Evolutionary conservation across 64 coral and sea anemone genomes (phyloP).

Genomic region (Acropora tenuis): DNA sequence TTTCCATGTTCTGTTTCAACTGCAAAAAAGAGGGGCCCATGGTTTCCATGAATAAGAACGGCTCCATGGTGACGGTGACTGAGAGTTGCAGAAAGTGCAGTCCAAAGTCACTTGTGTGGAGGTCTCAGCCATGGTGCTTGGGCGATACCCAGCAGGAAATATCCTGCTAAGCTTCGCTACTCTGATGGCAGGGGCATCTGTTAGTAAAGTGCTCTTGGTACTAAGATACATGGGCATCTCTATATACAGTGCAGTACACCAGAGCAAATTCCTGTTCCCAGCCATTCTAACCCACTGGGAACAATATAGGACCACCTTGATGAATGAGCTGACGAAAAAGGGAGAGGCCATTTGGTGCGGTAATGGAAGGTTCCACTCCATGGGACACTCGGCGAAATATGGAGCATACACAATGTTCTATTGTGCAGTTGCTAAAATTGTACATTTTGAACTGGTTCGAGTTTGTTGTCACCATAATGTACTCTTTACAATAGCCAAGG

Average conservation of each 20-base stretch:
- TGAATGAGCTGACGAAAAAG: constrained; percentile 6
- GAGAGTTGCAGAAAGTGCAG: neutral
- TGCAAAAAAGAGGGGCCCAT: neutral
- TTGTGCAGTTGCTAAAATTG: constrained; percentile 49
- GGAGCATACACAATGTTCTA: constrained; percentile 62
- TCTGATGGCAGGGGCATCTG: constrained; percentile 52
- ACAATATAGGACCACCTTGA: neutral
- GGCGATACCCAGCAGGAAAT: constrained; percentile 17
- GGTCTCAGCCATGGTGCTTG: constrained; percentile 12
- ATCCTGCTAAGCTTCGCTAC: constrained; percentile 29
- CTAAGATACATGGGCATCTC: constrained; percentile 36
- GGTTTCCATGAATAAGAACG: constrained; percentile 27
- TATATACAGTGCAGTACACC: constrained; percentile 8
- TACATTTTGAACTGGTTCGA: constrained; percentile 64
- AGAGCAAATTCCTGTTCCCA: constrained; percentile 37
- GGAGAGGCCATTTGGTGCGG: constrained; percentile 29
- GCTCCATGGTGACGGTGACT: constrained; percentile 48
- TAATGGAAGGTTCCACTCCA: constrained; percentile 38
- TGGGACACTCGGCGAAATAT: constrained; percentile 58
- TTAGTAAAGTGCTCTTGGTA: constrained; percentile 33
- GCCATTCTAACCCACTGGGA: constrained; percentile 24
- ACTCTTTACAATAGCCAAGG: neutral
- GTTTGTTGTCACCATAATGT: neutral
- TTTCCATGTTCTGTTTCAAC: constrained; percentile 19
- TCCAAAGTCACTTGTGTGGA: constrained; percentile 9